Base-by-base conservation (phyloP, 1,140 invertebrate species). In the Euborellia annulipes region DNA sequence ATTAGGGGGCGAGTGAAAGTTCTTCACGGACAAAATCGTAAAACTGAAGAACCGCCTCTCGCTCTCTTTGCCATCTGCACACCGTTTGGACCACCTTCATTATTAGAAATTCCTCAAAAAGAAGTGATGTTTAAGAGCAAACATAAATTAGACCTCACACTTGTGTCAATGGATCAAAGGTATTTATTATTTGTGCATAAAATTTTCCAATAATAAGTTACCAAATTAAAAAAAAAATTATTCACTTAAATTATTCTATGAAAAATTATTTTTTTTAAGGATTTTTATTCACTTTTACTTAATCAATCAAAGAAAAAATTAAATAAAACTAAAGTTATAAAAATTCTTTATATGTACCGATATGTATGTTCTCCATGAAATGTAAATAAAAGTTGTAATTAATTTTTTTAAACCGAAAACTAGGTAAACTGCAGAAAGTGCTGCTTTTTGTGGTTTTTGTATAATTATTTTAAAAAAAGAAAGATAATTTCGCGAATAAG, bases 51-150 rank as follows among this genome's bases (percentile, higher is more conserved):
- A 46, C 86, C 88, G 2, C 87, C 89, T 0, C 58, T 97, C 58
- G 94, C 89, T 0, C 66, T 98, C 11, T 97, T 98, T 61, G 93
- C 93, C 21, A 81, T 97, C 38, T 98, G 94, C 61, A 97, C 93
- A 1, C 95, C 95, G 0, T 98, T 98, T 59, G 95, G 95, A 1
- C 94, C 94, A 9, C 85, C 91, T 2, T 89, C 86, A 37, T 66
- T 90, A 11, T 63, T 89, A 17, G 86, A 91, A 61, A 83, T 87
- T 54, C 83, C 85, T 3, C 85, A 89, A 57, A 89, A 93, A 59
- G 91, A 97, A 68, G 85, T 93, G 46, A 94, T 95, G 79, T 97
- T 98, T 68, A 98, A 98, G 67, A 94, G 88, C 59, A 98, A 98
- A 71, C 95, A 98, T 70, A 96, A 96, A 62, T 73, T 98, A 43